Conservation (phyloP, 2,113 vertebrate genomes). For the Tychaedon coryphoeus region DNA sequence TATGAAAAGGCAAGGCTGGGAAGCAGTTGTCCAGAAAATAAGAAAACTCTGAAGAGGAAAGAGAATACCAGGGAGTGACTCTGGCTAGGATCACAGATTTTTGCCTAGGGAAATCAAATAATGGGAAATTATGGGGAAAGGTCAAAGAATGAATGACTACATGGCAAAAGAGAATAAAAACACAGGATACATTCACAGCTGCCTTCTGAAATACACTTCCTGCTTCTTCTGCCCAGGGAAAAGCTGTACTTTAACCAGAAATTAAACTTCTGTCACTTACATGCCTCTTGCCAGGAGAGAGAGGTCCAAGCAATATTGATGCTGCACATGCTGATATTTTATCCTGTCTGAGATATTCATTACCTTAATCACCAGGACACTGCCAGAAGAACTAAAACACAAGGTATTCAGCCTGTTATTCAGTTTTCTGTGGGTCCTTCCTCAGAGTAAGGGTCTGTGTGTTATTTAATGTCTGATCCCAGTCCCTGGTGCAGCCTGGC, state of each 20-base stretch:
- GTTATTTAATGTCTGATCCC: neutral
- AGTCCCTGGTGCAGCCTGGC: neutral
- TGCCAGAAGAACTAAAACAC: neutral
- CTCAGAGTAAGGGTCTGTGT: neutral
- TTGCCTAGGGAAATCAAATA: slow-evolving; percentile 1
- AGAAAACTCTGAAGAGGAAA: neutral
- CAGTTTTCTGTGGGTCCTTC: neutral
- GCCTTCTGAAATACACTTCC: neutral
- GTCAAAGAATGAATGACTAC: neutral
- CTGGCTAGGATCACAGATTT: neutral
- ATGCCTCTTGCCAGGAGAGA: neutral
- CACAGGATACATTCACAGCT: neutral
- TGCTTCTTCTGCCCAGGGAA: neutral
- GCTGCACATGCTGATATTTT: neutral
- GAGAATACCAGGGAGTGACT: neutral
- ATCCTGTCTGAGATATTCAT: neutral
- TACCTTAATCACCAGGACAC: neutral
- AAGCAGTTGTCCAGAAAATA: neutral
- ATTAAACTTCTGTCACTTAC: neutral
- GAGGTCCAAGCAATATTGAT: neutral
- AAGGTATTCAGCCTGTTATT: neutral
- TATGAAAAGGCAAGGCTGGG: neutral
- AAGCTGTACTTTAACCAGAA: neutral
- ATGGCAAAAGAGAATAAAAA: neutral
- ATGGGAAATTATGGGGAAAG: neutral